Conservation (phyloP, 2,797 vertebrate genomes). For the Bradypus variegatus region DNA sequence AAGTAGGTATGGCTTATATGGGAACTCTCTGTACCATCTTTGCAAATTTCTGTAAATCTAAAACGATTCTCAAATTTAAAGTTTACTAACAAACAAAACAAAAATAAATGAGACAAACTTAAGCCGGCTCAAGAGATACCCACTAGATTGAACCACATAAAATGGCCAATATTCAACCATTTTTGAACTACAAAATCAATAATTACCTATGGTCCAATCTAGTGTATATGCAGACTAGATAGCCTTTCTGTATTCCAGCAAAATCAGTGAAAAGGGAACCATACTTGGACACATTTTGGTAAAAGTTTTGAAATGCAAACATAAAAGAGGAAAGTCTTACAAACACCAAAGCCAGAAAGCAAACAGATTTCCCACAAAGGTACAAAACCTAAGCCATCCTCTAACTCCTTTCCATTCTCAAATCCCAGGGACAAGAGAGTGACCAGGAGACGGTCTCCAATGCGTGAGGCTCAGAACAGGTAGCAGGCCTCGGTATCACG, state of each 20-base stretch:
- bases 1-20: background rate
- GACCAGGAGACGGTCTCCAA: background rate
- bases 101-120: background rate
- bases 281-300: background rate
- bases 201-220: background rate
- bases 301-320: constrained; percentile 12
- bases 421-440: background rate
- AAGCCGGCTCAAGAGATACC: background rate
- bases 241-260: background rate
- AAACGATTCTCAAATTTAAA: constrained; percentile 19
- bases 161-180: background rate
- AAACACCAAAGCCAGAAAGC: background rate
- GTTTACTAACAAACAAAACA: background rate
- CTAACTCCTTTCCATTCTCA: background rate
- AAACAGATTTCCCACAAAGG: background rate
- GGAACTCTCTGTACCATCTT: background rate
- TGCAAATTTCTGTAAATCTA: background rate
- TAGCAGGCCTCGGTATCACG: background rate
- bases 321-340: constrained; percentile 1
- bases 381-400: background rate
- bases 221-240: background rate
- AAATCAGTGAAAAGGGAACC: background rate
- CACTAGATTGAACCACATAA: background rate
- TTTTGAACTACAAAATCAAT: background rate
- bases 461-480: rapidly evolving